Evolutionary conservation across 2,888 invertebrate genomes (phyloP).

Genomic region (Leptopilina myrica): DNA sequence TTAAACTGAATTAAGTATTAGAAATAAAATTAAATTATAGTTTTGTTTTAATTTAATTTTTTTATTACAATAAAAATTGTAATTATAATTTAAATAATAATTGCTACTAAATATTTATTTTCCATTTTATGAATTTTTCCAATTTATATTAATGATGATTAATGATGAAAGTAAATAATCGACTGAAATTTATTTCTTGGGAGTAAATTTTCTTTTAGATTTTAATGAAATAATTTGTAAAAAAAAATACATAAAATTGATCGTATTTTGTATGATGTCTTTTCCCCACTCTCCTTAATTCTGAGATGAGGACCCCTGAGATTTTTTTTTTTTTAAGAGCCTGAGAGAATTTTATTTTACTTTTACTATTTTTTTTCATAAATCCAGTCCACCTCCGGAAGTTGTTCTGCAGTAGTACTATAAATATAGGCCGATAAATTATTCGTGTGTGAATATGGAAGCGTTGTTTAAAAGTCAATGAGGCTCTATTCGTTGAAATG

Average conservation of each 20-base stretch:
- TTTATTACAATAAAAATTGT: too few species aligned
- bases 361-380: not conserved
- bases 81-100: too few species aligned
- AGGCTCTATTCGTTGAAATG: constrained; percentile 35
- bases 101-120: too few species aligned
- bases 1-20: too few species aligned
- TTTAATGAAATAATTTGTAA: too few species aligned
- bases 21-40: too few species aligned
- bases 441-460: constrained; percentile 30
- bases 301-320: not conserved
- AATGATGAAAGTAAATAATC: too few species aligned
- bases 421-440: constrained; percentile 23
- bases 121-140: too few species aligned
- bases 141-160: too few species aligned
- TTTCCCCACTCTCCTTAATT: not conserved
- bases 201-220: too few species aligned
- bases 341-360: not conserved
- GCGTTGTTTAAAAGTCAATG: constrained; percentile 26
- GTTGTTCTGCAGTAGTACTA: constrained; percentile 21
- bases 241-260: not conserved
- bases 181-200: too few species aligned
- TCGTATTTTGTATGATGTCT: not conserved
- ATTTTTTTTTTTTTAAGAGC: constrained; percentile 13
- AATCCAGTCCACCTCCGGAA: constrained; percentile 38
- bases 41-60: too few species aligned